Conservation (phyloP, 2,888 invertebrate genomes). For the Chrysopilus asiliformis region DNA sequence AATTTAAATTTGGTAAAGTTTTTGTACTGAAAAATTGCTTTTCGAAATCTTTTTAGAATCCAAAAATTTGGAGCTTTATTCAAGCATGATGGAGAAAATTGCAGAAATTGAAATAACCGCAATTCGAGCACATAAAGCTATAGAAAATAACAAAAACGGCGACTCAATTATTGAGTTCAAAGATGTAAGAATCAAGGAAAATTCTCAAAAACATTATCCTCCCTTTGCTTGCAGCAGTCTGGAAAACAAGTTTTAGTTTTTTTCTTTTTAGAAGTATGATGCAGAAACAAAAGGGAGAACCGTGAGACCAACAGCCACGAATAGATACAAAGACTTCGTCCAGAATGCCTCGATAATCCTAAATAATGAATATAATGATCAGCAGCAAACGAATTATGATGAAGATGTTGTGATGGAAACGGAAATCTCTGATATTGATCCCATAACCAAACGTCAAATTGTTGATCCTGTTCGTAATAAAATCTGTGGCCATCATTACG, state of each 20-base stretch:
- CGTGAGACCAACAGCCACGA: too few relatives aligned
- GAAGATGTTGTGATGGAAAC: constrained; percentile 22
- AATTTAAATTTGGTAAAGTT: neutral
- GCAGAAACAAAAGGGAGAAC: too few relatives aligned
- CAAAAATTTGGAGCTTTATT: constrained; percentile 3
- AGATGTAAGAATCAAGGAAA: too few relatives aligned
- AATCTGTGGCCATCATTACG: constrained; percentile 40
- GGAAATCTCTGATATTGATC: constrained; percentile 35
- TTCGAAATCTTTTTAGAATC: constrained; percentile 6
- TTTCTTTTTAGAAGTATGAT: too few relatives aligned
- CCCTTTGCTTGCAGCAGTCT: too few relatives aligned
- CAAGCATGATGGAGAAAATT: constrained; percentile 1
- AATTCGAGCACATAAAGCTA: constrained; percentile 12
- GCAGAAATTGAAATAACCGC: constrained; percentile 5
- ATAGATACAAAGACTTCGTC: too few relatives aligned
- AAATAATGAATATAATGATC: constrained; percentile 10
- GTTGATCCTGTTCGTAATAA: constrained; percentile 39
- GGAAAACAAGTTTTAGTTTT: too few relatives aligned
- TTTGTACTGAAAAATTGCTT: neutral
- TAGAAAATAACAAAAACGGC: constrained; percentile 11
- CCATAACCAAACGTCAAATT: constrained; percentile 39
- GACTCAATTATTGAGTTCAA: too few relatives aligned
- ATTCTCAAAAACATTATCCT: too few relatives aligned
- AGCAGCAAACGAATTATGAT: neutral
- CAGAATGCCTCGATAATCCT: too few relatives aligned